Conservation (phyloP, 2,888 invertebrate genomes). For the Apocheima hispidaria region DNA sequence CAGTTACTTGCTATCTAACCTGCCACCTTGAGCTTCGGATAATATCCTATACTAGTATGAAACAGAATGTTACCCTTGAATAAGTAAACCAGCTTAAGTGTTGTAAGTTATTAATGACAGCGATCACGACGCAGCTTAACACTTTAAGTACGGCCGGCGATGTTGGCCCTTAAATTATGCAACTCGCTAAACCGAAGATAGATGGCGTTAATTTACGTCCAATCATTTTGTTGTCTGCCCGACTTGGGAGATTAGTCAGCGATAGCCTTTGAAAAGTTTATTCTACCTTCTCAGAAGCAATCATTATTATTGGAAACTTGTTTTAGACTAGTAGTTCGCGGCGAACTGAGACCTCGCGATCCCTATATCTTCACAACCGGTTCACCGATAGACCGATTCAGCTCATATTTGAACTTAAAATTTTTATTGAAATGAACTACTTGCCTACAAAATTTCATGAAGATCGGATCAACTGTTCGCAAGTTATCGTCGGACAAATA, state of each 20-base stretch:
- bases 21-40: constrained; percentile 35
- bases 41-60: constrained; percentile 38
- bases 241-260: constrained; percentile 3
- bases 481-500: too few species aligned
- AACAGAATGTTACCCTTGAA: constrained; percentile 59
- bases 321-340: too few species aligned
- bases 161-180: constrained; percentile 63
- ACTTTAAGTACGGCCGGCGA: constrained; percentile 72
- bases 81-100: constrained; percentile 60
- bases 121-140: constrained; percentile 69
- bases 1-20: not conserved
- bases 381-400: too few species aligned
- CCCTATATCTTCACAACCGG: too few species aligned
- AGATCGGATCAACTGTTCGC: too few species aligned
- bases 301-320: not conserved
- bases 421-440: too few species aligned
- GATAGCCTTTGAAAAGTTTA: constrained; percentile 1
- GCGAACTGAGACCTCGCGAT: too few species aligned
- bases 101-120: constrained; percentile 71
- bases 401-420: too few species aligned
- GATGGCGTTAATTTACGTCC: constrained; percentile 59
- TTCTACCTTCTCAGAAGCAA: not conserved
- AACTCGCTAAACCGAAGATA: constrained; percentile 59
- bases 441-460: too few species aligned
- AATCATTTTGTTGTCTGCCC: constrained; percentile 24